Conservation (phyloP, 2,113 vertebrate genomes). For the cattle (Bos taurus) region DNA sequence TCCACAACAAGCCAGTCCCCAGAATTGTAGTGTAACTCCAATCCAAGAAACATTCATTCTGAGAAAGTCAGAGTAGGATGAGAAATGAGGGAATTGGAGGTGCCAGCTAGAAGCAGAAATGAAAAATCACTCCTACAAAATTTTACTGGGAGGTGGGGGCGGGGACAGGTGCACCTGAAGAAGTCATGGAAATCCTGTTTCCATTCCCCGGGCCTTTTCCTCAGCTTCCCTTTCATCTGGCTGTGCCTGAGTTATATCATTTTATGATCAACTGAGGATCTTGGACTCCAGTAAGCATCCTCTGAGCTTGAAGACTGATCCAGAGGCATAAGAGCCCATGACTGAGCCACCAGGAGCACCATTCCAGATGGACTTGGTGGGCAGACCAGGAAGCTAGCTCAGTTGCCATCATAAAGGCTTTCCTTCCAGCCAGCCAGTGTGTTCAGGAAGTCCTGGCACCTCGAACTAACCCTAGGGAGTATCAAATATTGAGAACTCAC, state of each 20-base stretch:
- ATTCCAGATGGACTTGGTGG: not conserved
- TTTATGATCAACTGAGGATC: not conserved
- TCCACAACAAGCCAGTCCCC: not conserved
- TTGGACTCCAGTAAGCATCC: not conserved
- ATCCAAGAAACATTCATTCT: not conserved
- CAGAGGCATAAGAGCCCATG: not conserved
- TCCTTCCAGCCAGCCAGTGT: not conserved
- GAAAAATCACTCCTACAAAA: not conserved
- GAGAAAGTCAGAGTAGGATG: not conserved
- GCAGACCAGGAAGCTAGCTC: not conserved
- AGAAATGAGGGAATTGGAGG: not conserved
- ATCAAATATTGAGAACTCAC: not conserved
- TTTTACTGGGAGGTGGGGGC: not conserved
- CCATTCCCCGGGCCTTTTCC: not conserved
- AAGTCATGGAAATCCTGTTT: not conserved
- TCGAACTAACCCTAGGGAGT: not conserved
- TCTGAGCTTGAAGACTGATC: not conserved
- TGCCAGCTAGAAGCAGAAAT: not conserved
- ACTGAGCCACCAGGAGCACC: not conserved
- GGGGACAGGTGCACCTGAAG: accelerated
- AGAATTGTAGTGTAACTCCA: no score
- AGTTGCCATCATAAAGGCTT: not conserved
- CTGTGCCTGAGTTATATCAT: not conserved
- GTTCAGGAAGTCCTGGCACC: not conserved
- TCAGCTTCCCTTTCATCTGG: not conserved